A percentile compares a stretch with the other conserved stretches of the same genome.
Evolutionary conservation across 2,888 invertebrate species (phyloP).

Genomic region (Aphodius sticticus): DNA sequence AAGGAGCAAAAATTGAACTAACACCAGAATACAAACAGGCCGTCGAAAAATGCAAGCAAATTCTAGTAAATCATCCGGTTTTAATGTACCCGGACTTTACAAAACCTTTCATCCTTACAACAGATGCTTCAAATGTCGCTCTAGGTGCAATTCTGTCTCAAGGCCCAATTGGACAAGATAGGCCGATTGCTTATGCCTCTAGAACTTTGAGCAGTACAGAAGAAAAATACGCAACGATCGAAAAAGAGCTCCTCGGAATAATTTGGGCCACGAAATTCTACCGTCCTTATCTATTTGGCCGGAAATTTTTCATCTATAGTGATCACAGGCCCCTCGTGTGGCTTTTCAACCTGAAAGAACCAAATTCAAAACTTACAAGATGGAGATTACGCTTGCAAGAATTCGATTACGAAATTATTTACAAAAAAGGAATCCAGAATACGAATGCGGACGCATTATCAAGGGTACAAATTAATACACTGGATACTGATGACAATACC

Average conservation of each 20-base stretch:
- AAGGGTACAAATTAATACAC: neutral
- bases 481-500: conserved; percentile 18
- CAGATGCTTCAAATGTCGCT: conserved; percentile 44
- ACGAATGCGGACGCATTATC: conserved; percentile 8
- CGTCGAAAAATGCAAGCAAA: conserved; percentile 12
- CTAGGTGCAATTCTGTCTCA: conserved; percentile 43
- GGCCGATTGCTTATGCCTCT: conserved; percentile 26
- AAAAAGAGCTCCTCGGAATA: neutral
- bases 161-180: conserved; percentile 34
- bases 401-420: conserved; percentile 12
- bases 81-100: neutral
- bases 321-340: neutral
- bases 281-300: neutral
- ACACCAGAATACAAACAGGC: neutral
- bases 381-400: neutral
- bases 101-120: conserved; percentile 27
- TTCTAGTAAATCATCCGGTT: neutral
- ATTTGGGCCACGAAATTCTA: neutral
- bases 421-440: conserved; percentile 5
- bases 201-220: conserved; percentile 33
- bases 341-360: neutral
- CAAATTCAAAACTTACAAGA: neutral
- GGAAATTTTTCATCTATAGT: neutral
- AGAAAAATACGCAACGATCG: neutral
- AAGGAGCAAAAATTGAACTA: conserved; percentile 16